These are phyloP conservation scores for Nymphicus hollandicus DNA, from an alignment of 2,113 vertebrate genomes.

Conservation along the genomic window DNA sequence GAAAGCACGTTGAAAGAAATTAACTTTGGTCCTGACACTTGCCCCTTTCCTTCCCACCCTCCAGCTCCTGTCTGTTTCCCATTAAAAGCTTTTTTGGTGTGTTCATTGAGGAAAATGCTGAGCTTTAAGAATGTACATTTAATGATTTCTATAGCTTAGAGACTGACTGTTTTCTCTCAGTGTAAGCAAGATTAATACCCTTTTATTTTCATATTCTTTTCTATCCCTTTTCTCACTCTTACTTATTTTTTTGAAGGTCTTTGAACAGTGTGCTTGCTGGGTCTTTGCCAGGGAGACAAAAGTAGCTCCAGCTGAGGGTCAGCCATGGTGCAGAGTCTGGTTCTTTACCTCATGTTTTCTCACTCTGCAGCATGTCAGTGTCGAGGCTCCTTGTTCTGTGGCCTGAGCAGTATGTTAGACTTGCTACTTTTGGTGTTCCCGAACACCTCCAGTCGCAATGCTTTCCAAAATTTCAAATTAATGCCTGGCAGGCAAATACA, in stretches of 20 bases:
- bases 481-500: neutral
- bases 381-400: neutral
- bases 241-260: neutral
- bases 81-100: neutral
- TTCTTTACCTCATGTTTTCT: neutral
- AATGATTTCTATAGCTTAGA: neutral
- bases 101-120: neutral
- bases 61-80: neutral
- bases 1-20: neutral
- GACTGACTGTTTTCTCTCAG: neutral
- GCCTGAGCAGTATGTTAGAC: neutral
- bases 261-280: neutral
- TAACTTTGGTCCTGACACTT: neutral
- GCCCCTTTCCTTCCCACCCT: fast-evolving
- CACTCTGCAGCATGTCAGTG: neutral
- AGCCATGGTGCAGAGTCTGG: neutral
- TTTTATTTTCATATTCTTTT: neutral
- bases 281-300: neutral
- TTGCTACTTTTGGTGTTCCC: neutral
- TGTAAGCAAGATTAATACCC: neutral
- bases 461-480: neutral
- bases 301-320: neutral
- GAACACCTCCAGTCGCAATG: fast-evolving
- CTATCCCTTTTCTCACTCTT: neutral
- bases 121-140: neutral